Evolutionary conservation across 2,113 vertebrate genomes (phyloP).

Genomic region (Glareola pratincola): DNA sequence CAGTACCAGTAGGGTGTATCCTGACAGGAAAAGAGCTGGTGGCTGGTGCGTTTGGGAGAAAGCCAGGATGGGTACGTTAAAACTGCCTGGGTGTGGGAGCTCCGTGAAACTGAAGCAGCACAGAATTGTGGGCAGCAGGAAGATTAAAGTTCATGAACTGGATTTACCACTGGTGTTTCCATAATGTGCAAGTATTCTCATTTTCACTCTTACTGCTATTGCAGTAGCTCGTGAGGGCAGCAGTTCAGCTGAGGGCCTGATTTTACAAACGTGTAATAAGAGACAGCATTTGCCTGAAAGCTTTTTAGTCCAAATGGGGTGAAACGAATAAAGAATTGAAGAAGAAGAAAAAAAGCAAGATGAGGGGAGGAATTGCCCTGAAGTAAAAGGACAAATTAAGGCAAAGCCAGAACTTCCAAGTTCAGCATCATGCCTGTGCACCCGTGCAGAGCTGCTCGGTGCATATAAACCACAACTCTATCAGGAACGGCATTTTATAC

Average conservation of each 20-base stretch:
- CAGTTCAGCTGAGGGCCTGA: neutral
- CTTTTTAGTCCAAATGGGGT: neutral
- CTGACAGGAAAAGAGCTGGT: neutral
- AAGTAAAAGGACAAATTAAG: neutral
- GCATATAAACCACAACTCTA: neutral
- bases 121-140: neutral
- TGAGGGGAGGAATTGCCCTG: neutral
- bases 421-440: neutral
- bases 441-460: neutral
- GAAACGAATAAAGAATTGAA: neutral
- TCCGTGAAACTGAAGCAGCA: neutral
- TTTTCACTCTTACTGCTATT: neutral
- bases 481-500: neutral
- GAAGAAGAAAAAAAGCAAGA: neutral
- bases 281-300: neutral
- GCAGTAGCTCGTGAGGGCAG: neutral
- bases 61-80: neutral
- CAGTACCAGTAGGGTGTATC: neutral
- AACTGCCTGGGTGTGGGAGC: neutral
- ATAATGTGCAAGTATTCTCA: neutral
- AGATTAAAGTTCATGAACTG: neutral
- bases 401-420: neutral
- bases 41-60: neutral
- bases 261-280: neutral
- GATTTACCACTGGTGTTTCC: neutral